Base-by-base conservation (phyloP, 2,797 vertebrate species). In the Discoglossus pictus region DNA sequence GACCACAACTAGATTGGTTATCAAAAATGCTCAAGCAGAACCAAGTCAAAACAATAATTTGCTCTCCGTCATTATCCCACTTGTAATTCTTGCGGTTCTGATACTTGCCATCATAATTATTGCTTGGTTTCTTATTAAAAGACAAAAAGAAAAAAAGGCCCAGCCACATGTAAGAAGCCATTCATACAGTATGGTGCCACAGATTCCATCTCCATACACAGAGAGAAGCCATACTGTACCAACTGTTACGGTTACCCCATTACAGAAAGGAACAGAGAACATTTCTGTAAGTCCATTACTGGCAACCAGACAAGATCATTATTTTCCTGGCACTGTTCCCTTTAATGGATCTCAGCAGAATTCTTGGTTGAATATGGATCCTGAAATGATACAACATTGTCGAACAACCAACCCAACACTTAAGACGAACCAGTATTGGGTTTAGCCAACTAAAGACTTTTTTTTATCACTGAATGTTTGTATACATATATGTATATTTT, bases 341-440 rank as follows among this genome's bases (percentile, higher is more conserved):
- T 62, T 78, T 0, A 7, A 75, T 1, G 77, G 75, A 31, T 35
- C 76, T 76, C 69, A 87, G 18, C 72, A 89, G 65, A 89, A 82
- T 65, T 86, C 75, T 0, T 92, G 90, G 88, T 82, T 83, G 40
- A 85, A 78, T 44, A 74, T 87, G 58, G 89, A 92, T 43, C 85
- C 88, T 4, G 81, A 87, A 51, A 80, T 90, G 67, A 81, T 84
- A 18, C 86, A 89, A 2, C 83, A 92, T 11, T 91, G 93, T 75
- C 78, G 74, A 62, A 88, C 84, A 55, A 75, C 87, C 65, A 90
- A 91, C 61, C 92, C 93, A 0, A 80, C 83, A 1, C 83, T 94
- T 76, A 93, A 90, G 72, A 83, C 48, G 55, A 90, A 73, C 79
- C 94, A 96, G 20, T 97, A 95, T 38, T 96, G 94, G 93, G 94